Evolutionary conservation across 2,797 vertebrate species (phyloP).

Genomic region (Acrossocheilus fasciatus): DNA sequence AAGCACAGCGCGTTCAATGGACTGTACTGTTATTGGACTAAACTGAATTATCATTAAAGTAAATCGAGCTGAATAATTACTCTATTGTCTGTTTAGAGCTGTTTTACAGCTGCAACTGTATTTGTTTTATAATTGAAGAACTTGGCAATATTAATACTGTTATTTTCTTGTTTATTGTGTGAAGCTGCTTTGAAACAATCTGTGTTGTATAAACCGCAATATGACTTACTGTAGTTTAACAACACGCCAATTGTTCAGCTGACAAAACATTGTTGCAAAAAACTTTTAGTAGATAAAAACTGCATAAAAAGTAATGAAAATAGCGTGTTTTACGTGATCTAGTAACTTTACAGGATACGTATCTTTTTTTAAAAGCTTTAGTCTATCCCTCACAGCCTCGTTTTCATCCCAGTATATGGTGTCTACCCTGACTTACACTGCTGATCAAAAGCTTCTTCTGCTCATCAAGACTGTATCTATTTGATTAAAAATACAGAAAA

Average conservation of each 20-base stretch:
- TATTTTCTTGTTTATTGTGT: neutral
- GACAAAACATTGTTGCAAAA: neutral
- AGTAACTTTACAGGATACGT: neutral
- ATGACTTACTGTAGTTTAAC: neutral
- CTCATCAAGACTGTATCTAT: neutral
- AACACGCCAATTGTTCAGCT: neutral
- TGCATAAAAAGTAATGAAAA: neutral
- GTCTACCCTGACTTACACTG: neutral
- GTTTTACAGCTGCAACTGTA: neutral
- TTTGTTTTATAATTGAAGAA: neutral
- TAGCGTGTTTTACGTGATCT: neutral
- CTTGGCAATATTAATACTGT: neutral
- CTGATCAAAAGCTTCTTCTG: too few relatives aligned
- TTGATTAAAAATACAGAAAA: neutral
- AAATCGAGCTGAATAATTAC: neutral
- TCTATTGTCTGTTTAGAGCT: neutral
- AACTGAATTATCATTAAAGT: neutral
- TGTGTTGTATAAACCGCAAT: neutral
- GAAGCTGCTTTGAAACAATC: neutral
- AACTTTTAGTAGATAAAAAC: neutral
- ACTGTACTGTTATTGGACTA: neutral
- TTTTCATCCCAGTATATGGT: neutral
- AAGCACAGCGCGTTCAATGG: neutral
- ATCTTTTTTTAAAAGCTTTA: neutral
- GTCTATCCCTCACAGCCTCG: neutral